Conservation (phyloP, 2,797 vertebrate species). For the Rhinophrynus dorsalis region DNA sequence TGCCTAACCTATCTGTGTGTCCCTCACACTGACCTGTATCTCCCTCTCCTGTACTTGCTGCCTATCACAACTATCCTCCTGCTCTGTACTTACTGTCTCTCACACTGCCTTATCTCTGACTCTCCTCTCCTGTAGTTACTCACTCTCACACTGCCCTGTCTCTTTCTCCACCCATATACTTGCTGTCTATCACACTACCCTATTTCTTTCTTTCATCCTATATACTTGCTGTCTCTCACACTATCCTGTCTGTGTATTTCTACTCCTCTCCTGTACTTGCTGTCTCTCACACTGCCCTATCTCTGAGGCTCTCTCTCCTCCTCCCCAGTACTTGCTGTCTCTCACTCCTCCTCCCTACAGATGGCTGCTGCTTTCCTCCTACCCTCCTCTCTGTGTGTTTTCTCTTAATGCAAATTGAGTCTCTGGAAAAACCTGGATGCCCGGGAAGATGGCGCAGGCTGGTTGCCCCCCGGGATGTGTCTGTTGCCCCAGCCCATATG, state of each 20-base stretch:
- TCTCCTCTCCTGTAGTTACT: neutral
- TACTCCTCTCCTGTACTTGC: neutral
- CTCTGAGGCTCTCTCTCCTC: constrained; percentile 12
- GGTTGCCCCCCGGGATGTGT: constrained; percentile 17
- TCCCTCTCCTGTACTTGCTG: too few relatives aligned
- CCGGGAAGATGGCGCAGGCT: constrained; percentile 26
- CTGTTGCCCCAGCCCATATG: neutral
- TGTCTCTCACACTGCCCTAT: constrained; percentile 1
- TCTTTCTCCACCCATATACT: neutral
- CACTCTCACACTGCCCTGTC: neutral
- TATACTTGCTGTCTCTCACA: too few relatives aligned
- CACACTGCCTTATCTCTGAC: neutral
- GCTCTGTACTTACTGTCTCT: neutral
- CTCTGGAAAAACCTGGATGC: constrained; percentile 24
- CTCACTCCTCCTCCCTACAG: constrained; percentile 40
- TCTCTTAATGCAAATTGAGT: constrained; percentile 45
- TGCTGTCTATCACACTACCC: too few relatives aligned
- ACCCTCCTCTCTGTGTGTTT: constrained; percentile 34
- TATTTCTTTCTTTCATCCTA: too few relatives aligned
- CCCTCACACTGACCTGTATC: neutral
- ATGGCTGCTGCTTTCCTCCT: constrained; percentile 36
- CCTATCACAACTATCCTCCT: too few relatives aligned
- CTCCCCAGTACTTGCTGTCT: constrained; percentile 26
- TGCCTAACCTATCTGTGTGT: too few relatives aligned
- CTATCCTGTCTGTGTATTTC: too few relatives aligned